phyloP scores from a whole-genome alignment of 2,113 vertebrate genomes.

The Pholis gunnellus region DNA sequence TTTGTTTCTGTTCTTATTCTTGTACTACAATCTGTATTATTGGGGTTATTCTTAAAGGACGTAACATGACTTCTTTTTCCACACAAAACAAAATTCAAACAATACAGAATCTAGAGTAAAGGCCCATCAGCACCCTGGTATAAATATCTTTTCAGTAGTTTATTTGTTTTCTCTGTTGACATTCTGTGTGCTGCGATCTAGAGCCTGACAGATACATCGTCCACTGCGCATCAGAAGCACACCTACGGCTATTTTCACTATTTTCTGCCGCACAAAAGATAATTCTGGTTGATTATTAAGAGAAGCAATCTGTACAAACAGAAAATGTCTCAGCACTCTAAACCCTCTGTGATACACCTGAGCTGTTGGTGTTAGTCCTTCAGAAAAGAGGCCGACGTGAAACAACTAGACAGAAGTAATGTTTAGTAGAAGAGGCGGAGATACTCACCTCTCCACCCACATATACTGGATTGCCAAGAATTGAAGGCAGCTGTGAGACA shows the following conservation, averaged over 20 bases:
- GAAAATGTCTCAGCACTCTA: not conserved
- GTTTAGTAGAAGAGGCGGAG: not conserved
- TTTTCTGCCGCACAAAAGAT: not conserved
- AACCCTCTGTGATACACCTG: not conserved
- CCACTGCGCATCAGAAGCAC: not conserved
- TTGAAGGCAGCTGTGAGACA: not conserved
- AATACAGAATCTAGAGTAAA: too few species aligned
- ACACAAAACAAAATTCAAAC: too few species aligned
- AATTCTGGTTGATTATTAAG: not conserved
- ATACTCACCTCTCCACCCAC: constrained; percentile 13
- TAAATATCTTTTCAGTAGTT: too few species aligned
- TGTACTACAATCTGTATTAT: too few species aligned
- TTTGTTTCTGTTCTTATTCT: too few species aligned
- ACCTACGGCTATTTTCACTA: not conserved
- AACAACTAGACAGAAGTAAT: not conserved
- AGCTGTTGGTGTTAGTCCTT: not conserved
- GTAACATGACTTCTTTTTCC: too few species aligned
- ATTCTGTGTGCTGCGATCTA: too few species aligned
- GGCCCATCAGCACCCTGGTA: not conserved
- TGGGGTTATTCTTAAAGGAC: too few species aligned
- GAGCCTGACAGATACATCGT: not conserved
- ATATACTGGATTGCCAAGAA: not conserved
- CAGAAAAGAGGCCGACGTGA: not conserved
- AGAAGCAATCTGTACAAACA: not conserved
- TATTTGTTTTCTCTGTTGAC: not conserved